Conservation (phyloP, 1,140 invertebrate species). For the Pteromalus puparum region DNA sequence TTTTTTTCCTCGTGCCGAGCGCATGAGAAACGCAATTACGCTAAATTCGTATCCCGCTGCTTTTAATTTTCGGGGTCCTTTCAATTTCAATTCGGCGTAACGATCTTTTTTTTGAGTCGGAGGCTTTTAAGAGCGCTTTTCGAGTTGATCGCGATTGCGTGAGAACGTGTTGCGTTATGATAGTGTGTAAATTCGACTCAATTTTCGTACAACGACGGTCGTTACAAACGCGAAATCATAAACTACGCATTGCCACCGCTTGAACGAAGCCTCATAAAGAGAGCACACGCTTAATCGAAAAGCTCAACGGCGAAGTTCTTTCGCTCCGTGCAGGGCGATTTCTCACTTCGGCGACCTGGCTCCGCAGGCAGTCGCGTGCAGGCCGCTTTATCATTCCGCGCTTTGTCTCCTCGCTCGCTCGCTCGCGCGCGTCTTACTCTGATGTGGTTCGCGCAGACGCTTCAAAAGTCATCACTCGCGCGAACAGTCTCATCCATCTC, state of each 20-base stretch:
- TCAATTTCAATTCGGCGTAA: conserved; percentile 19
- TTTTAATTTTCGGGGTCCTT: neutral
- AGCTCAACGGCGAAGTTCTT: neutral
- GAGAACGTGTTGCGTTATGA: too few species aligned
- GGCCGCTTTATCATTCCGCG: neutral
- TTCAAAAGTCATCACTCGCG: conserved; percentile 39
- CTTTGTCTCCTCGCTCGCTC: neutral
- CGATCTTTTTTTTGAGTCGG: neutral
- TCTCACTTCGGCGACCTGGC: neutral
- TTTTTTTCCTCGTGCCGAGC: conserved; percentile 49
- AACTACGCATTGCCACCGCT: too few species aligned
- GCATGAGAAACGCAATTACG: conserved; percentile 1
- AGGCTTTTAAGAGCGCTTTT: too few species aligned
- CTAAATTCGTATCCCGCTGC: conserved; percentile 22
- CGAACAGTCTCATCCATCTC: conserved; percentile 61
- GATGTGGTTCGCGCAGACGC: conserved; percentile 40
- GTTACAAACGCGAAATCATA: too few species aligned
- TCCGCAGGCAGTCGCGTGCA: neutral
- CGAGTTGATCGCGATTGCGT: neutral
- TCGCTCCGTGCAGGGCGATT: neutral
- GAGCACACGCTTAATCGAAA: neutral
- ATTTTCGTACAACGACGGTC: too few species aligned
- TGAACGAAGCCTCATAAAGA: neutral
- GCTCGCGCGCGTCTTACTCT: conserved; percentile 58
- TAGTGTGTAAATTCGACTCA: too few species aligned